These are phyloP conservation scores for Siniperca scherzeri DNA, from an alignment of 2,797 vertebrate species.

Conservation along the genomic window DNA sequence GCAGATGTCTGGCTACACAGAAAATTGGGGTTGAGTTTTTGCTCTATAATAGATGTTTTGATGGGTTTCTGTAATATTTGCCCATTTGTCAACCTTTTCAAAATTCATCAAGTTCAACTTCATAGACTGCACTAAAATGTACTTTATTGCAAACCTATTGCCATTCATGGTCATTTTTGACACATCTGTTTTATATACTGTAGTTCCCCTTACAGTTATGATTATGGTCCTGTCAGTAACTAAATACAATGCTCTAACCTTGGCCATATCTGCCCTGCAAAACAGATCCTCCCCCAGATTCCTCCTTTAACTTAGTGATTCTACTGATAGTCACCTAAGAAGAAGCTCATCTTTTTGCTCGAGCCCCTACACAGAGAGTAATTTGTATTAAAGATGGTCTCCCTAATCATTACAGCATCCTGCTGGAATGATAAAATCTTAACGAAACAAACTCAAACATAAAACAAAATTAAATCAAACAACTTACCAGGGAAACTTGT, in stretches of 20 bases:
- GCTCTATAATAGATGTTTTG: neutral
- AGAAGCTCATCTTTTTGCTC: neutral
- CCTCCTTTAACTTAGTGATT: neutral
- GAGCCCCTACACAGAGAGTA: neutral
- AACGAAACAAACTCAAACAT: neutral
- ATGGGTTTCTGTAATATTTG: neutral
- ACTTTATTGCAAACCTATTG: neutral
- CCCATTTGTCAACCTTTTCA: neutral
- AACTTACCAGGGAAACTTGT: constrained; percentile 83
- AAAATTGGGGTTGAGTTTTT: neutral
- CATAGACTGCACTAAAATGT: neutral
- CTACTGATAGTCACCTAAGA: neutral
- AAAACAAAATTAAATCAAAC: neutral
- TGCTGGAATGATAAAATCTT: neutral
- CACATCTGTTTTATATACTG: neutral
- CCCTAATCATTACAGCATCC: neutral
- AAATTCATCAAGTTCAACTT: neutral
- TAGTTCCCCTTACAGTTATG: neutral
- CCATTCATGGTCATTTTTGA: neutral
- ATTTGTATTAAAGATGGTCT: neutral
- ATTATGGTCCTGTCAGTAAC: neutral
- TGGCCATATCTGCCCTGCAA: neutral
- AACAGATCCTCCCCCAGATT: neutral
- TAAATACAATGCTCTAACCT: neutral
- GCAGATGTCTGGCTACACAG: neutral